Conservation (phyloP, 2,797 vertebrate genomes). For the Pseudochirops corinnae region DNA sequence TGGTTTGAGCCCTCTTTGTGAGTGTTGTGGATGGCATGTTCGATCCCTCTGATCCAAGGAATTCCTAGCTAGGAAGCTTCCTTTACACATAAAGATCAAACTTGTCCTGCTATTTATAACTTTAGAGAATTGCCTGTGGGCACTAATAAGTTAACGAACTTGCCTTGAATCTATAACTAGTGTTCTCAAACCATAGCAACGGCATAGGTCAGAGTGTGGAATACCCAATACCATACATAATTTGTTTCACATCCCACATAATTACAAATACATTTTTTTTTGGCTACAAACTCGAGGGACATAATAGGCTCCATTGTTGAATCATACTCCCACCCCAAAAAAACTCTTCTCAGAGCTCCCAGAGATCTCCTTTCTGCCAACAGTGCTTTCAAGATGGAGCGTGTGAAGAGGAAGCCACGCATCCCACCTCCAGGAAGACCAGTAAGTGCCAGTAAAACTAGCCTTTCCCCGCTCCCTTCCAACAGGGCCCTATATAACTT, state of each 20-base stretch:
- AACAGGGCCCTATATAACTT: background rate
- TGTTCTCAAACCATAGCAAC: background rate
- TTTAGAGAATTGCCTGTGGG: background rate
- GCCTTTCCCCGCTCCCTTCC: background rate
- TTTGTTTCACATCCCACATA: constrained; percentile 69
- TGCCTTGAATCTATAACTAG: background rate
- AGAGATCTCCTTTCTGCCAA: constrained; percentile 37
- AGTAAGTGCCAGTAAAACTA: background rate
- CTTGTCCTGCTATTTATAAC: background rate
- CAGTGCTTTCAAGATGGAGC: constrained; percentile 19
- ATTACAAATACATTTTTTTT: constrained; percentile 34
- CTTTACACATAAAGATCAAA: background rate
- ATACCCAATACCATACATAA: constrained; percentile 71
- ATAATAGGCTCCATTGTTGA: constrained; percentile 49
- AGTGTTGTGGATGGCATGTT: background rate
- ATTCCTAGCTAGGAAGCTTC: background rate
- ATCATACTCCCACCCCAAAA: constrained; percentile 26
- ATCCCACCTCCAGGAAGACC: constrained; percentile 8
- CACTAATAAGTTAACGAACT: background rate
- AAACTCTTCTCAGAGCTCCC: constrained; percentile 23
- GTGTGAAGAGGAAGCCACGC: constrained; percentile 48
- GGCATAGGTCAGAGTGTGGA: constrained; percentile 67
- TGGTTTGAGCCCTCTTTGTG: background rate
- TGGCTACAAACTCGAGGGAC: constrained; percentile 28
- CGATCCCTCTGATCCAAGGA: background rate